Evolutionary conservation across 2,888 invertebrate genomes (phyloP).

Genomic region (Thyatira batis): DNA sequence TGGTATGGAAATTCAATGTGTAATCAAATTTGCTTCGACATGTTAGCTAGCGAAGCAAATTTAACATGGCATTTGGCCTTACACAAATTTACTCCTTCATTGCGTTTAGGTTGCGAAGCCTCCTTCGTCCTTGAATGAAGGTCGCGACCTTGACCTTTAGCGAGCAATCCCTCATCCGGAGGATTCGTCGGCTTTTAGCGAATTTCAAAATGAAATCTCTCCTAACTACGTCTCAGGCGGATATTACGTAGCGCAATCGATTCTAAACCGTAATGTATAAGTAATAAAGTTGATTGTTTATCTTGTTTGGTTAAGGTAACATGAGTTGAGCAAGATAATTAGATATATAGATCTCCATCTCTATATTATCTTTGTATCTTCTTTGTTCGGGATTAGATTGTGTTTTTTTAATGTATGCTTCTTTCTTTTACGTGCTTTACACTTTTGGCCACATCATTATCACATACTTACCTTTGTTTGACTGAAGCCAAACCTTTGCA

Average conservation of each 20-base stretch:
- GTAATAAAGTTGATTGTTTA: background rate
- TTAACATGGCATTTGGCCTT: no score
- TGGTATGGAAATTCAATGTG: background rate
- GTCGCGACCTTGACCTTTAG: conserved; percentile 20
- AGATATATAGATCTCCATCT: no score
- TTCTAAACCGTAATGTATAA: background rate
- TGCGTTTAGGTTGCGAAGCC: background rate
- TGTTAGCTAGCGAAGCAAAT: no score
- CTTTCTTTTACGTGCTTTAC: no score
- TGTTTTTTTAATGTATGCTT: no score
- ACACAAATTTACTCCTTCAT: background rate
- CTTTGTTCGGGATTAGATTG: no score
- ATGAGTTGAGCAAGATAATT: no score
- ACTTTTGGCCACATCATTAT: no score
- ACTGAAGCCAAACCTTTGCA: no score
- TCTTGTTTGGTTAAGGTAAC: no score
- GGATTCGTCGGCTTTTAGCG: conserved; percentile 4
- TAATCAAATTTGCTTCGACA: background rate
- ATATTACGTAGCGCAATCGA: background rate
- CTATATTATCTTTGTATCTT: no score
- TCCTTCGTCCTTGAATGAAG: conserved; percentile 15
- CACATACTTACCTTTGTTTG: no score
- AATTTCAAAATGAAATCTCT: conserved; percentile 4
- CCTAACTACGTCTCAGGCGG: conserved; percentile 4
- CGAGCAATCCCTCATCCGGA: conserved; percentile 10